These are phyloP conservation scores for Pyrgilauda ruficollis DNA, from an alignment of 2,113 vertebrate species.

Conservation along the genomic window DNA sequence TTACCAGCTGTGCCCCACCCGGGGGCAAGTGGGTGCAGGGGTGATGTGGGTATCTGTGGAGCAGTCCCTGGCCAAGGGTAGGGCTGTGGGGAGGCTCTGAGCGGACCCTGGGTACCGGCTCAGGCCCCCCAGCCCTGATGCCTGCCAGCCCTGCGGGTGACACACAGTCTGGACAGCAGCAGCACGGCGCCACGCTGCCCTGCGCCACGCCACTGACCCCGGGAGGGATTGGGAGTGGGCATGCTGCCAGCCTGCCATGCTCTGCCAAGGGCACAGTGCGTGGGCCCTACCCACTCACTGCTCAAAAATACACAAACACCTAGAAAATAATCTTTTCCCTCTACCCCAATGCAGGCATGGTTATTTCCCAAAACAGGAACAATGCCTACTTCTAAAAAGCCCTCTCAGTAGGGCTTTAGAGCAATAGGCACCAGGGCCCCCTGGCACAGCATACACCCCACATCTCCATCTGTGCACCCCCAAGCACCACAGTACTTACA, in stretches of 20 bases:
- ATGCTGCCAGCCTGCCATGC: neutral
- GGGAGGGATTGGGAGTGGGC: neutral
- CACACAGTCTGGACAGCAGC: neutral
- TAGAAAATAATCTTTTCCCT: neutral
- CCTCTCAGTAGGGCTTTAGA: neutral
- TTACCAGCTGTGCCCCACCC: rapidly evolving
- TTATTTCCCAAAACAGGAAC: neutral
- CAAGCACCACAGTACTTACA: rapidly evolving
- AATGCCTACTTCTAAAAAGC: neutral
- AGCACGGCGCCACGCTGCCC: neutral
- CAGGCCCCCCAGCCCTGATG: neutral
- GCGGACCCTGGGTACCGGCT: neutral
- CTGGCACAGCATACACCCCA: neutral
- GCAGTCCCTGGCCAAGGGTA: neutral
- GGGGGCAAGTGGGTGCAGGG: neutral
- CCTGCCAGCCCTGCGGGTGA: rapidly evolving
- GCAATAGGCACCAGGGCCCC: neutral
- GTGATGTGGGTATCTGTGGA: neutral
- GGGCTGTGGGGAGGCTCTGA: neutral
- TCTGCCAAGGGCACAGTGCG: rapidly evolving
- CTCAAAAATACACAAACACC: neutral
- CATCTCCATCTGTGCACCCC: neutral
- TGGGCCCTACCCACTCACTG: neutral
- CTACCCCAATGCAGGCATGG: rapidly evolving
- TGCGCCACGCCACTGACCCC: neutral